Evolutionary conservation across 2,113 vertebrate species (phyloP).

Genomic region (Cephalopholis sonnerati): DNA sequence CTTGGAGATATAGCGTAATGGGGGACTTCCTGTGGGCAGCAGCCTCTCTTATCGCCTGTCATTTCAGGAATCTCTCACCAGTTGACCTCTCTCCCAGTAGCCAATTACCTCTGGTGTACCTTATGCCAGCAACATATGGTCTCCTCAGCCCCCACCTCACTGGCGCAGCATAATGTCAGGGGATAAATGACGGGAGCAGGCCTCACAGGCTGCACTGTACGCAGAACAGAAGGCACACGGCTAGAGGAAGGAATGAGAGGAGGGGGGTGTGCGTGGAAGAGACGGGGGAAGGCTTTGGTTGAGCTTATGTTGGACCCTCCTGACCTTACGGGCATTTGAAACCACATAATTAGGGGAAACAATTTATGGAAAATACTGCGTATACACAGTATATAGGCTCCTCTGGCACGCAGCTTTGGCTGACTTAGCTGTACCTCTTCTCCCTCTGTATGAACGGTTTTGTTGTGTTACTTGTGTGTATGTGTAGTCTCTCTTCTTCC

Average conservation of each 20-base stretch:
- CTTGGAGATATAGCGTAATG: background rate
- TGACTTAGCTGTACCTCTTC: background rate
- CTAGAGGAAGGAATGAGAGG: background rate
- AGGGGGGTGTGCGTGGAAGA: background rate
- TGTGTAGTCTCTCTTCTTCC: background rate
- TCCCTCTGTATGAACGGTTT: background rate
- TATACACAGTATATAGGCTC: background rate
- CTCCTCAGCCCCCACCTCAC: background rate
- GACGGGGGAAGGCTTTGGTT: constrained; percentile 25
- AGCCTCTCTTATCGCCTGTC: background rate
- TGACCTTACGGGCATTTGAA: constrained; percentile 14
- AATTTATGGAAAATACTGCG: background rate
- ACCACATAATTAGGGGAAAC: background rate
- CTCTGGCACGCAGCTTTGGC: background rate
- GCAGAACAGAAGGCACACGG: constrained; percentile 14
- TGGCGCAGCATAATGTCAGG: background rate
- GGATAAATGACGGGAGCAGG: constrained; percentile 36
- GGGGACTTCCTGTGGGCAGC: background rate
- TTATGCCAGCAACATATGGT: constrained; percentile 63
- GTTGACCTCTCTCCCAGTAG: constrained; percentile 50
- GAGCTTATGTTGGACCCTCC: constrained; percentile 29
- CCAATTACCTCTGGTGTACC: constrained; percentile 40
- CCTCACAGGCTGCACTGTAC: constrained; percentile 2
- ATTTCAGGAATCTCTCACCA: constrained; percentile 5
- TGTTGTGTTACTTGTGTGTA: background rate